phyloP scores from a whole-genome alignment of 2,797 vertebrate species.

The Phrynocephalus vlangalii region DNA sequence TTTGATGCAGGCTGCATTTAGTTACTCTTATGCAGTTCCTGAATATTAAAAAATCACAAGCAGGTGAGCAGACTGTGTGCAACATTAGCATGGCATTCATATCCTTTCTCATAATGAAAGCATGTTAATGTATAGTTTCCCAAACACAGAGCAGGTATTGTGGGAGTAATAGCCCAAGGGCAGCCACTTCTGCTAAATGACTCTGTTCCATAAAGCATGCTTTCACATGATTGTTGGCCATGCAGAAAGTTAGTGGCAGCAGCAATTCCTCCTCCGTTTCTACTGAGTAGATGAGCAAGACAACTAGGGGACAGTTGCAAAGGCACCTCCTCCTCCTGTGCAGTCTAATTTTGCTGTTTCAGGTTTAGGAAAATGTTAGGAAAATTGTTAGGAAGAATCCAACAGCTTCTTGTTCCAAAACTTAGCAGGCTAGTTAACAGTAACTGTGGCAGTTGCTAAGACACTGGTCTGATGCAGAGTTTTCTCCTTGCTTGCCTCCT shows the following conservation, averaged over 20 bases:
- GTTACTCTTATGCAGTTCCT: not conserved
- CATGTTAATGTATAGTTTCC: not conserved
- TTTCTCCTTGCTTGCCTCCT: not conserved
- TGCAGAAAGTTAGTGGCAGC: not conserved
- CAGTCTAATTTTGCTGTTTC: not conserved
- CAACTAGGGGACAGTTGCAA: not conserved
- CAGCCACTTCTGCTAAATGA: not conserved
- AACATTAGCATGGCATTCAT: not conserved
- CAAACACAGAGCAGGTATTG: not conserved
- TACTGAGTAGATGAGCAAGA: not conserved
- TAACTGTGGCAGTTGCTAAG: not conserved
- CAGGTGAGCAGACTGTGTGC: not conserved
- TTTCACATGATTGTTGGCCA: not conserved
- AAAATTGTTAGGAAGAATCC: not conserved
- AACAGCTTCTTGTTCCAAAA: not conserved
- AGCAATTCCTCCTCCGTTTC: not conserved
- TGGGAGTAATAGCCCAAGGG: not conserved
- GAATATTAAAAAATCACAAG: not conserved
- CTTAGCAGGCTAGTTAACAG: too few species aligned
- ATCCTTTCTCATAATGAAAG: not conserved
- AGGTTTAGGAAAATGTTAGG: not conserved
- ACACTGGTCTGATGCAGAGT: not conserved
- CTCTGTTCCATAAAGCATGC: not conserved
- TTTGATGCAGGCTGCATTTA: not conserved
- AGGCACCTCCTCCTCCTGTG: not conserved